A percentile compares a stretch with the other conserved stretches of the same genome.
Conservation (phyloP, 2,797 vertebrate species). For the Cichlasoma orientale region DNA sequence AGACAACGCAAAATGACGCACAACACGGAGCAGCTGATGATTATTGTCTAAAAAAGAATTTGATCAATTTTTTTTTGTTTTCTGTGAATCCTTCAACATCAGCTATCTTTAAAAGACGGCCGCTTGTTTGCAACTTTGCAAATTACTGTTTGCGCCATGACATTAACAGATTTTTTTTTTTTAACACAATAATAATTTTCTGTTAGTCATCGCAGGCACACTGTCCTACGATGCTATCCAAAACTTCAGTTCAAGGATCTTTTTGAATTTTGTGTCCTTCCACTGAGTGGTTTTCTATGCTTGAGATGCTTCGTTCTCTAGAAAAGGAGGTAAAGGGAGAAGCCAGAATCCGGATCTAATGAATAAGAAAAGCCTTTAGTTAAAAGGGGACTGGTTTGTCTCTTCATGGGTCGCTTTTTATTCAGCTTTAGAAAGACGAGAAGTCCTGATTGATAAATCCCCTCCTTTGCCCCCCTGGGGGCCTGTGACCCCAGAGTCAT, state of each 20-base stretch:
- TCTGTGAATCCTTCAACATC: background rate
- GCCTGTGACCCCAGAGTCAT: slow-evolving; percentile 91
- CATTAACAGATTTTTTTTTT: background rate
- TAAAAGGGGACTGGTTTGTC: slow-evolving; percentile 83
- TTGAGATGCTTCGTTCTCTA: slow-evolving; percentile 64
- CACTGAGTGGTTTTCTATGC: slow-evolving; percentile 66
- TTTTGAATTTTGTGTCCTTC: slow-evolving; percentile 52
- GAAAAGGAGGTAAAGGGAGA: slow-evolving; percentile 71
- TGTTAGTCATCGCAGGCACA: background rate
- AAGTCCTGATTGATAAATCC: slow-evolving; percentile 89
- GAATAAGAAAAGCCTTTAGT: slow-evolving; percentile 80
- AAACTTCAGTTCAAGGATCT: slow-evolving; percentile 35
- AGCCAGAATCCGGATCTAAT: slow-evolving; percentile 81
- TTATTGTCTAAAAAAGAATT: background rate
- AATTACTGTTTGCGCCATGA: background rate
- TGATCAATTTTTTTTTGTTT: background rate
- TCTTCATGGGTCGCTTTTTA: slow-evolving; percentile 82
- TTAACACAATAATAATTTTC: background rate
- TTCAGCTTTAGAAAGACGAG: slow-evolving; percentile 86
- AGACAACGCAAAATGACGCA: slow-evolving; percentile 1
- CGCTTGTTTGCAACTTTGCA: background rate
- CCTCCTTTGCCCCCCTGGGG: slow-evolving; percentile 78
- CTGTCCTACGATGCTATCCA: slow-evolving; percentile 31
- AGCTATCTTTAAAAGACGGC: background rate
- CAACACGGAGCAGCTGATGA: slow-evolving; percentile 3